Evolutionary conservation across 2,797 vertebrate genomes (phyloP).

Genomic region (Gadopsis bispinosus): DNA sequence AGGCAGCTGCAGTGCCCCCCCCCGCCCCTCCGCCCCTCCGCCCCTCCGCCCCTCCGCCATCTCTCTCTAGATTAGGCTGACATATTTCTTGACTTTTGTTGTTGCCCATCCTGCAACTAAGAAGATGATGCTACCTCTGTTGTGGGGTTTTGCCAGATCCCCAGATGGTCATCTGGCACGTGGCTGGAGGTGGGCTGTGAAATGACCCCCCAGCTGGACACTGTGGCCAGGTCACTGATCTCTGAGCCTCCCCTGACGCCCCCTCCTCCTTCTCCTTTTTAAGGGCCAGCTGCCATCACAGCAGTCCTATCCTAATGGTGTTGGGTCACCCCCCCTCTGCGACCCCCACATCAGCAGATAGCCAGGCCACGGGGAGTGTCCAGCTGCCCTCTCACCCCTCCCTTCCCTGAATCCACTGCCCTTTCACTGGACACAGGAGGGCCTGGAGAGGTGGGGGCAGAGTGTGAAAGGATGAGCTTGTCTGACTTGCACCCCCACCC

Average conservation of each 20-base stretch:
- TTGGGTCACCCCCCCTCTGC: conserved; percentile 48
- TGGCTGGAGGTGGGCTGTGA: conserved; percentile 84
- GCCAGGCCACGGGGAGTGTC: conserved; percentile 77
- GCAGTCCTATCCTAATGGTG: conserved; percentile 78
- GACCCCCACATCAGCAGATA: conserved; percentile 61
- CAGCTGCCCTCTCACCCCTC: conserved; percentile 81
- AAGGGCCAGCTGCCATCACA: conserved; percentile 84
- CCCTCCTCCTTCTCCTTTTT: conserved; percentile 52
- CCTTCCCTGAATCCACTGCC: conserved; percentile 69
- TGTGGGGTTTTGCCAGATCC: conserved; percentile 58
- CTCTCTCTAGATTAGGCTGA: conserved; percentile 62
- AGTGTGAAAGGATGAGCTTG: conserved; percentile 64
- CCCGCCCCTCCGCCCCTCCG: too few relatives aligned
- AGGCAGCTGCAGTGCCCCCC: conserved; percentile 67
- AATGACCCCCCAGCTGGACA: conserved; percentile 88
- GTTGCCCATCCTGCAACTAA: conserved; percentile 58
- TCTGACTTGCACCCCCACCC: conserved; percentile 47
- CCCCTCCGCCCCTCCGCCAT: conserved; percentile 15
- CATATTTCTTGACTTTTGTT: conserved; percentile 80
- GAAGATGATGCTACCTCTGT: conserved; percentile 69
- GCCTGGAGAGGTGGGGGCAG: conserved; percentile 59
- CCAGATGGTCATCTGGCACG: conserved; percentile 87
- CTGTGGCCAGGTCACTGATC: conserved; percentile 89
- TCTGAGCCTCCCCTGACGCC: conserved; percentile 70
- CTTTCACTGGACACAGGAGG: conserved; percentile 85